Evolutionary conservation across 2,797 vertebrate species (phyloP).

Genomic region (Cyclopterus lumpus): DNA sequence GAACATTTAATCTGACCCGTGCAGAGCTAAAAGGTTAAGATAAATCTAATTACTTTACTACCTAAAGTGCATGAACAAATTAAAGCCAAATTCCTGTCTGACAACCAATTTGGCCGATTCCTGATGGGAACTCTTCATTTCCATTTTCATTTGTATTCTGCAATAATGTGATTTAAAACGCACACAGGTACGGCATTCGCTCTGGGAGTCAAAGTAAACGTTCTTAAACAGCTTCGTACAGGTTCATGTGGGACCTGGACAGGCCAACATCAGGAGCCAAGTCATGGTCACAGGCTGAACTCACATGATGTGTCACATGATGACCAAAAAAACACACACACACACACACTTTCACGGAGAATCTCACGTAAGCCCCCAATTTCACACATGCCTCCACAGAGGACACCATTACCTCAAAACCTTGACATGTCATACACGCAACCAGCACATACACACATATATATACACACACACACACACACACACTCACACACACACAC

Average conservation of each 20-base stretch:
- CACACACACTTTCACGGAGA: constrained; percentile 15
- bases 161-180: constrained; percentile 35
- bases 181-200: constrained; percentile 13
- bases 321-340: constrained; percentile 13
- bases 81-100: constrained; percentile 35
- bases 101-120: constrained; percentile 31
- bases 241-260: constrained; percentile 24
- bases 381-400: constrained; percentile 38
- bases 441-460: constrained; percentile 4
- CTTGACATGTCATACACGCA: constrained; percentile 1
- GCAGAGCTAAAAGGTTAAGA: constrained; percentile 28
- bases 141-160: constrained; percentile 33
- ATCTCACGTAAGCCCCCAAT: constrained; percentile 28
- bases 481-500: not conserved
- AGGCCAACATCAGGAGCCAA: constrained; percentile 24
- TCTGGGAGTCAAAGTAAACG: constrained; percentile 1
- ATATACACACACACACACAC: constrained; percentile 14
- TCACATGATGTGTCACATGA: constrained; percentile 73
- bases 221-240: not conserved
- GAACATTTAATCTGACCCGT: constrained; percentile 33
- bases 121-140: constrained; percentile 22
- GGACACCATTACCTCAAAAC: constrained; percentile 11
- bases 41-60: constrained; percentile 41
- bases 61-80: constrained; percentile 40
- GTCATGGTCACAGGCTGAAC: constrained; percentile 69